A percentile compares a stretch with the other conserved stretches of the same genome.
phyloP scores from a whole-genome alignment of 2,888 invertebrate species.

The Apomyelois bistriatella region DNA sequence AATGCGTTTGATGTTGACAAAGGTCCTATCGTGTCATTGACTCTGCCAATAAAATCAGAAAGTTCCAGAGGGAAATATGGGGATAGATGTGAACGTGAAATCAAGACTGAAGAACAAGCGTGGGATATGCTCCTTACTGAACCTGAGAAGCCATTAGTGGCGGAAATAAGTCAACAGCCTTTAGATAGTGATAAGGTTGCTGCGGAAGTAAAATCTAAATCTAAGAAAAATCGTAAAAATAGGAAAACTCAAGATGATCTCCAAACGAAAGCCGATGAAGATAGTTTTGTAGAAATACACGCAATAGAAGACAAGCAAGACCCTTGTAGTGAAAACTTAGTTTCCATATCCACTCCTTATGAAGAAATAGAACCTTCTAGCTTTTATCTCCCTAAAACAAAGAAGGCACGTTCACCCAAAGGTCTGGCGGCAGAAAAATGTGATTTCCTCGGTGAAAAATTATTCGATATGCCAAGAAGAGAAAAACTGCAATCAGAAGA shows the following conservation, averaged over 20 bases:
- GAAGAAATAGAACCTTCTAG: conserved; percentile 49
- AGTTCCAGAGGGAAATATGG: conserved; percentile 23
- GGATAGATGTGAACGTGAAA: conserved; percentile 30
- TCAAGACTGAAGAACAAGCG: conserved; percentile 67
- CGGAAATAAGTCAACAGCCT: conserved; percentile 30
- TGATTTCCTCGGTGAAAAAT: conserved; percentile 31
- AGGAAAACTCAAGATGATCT: conserved; percentile 55
- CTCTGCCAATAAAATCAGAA: conserved; percentile 29
- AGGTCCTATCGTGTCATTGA: conserved; percentile 17
- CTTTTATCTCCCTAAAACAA: conserved; percentile 47
- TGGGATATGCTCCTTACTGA: conserved; percentile 69
- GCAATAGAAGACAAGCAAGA: conserved; percentile 64
- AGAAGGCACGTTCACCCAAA: conserved; percentile 53
- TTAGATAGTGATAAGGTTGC: conserved; percentile 28
- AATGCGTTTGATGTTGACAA: conserved; percentile 16
- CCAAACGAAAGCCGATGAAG: conserved; percentile 55
- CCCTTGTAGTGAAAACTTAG: conserved; percentile 55
- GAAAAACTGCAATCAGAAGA: conserved; percentile 9
- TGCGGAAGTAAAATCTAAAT: conserved; percentile 55
- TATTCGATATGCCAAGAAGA: conserved; percentile 23
- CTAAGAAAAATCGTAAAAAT: conserved; percentile 53
- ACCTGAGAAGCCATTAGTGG: conserved; percentile 36
- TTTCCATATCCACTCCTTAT: conserved; percentile 63
- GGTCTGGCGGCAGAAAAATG: conserved; percentile 47
- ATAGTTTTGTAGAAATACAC: conserved; percentile 72